Conservation (phyloP, 2,797 vertebrate genomes). For the Gambusia yucatana region DNA sequence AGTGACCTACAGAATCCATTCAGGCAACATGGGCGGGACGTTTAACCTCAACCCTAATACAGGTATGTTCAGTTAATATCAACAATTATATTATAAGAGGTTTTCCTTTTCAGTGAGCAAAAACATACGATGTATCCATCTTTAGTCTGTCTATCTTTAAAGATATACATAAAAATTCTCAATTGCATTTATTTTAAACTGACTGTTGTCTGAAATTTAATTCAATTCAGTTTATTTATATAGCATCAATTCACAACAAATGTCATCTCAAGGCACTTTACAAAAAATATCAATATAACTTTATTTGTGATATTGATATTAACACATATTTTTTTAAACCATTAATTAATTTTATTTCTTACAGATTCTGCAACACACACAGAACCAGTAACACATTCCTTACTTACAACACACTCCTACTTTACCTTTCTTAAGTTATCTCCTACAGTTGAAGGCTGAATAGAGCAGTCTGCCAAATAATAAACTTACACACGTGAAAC, state of each 20-base stretch:
- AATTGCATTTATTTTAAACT: not conserved
- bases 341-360: not conserved
- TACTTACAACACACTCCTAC: conserved; percentile 58
- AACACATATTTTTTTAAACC: not conserved
- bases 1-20: conserved; percentile 88
- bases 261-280: no score
- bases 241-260: no score
- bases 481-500: conserved; percentile 40
- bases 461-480: conserved; percentile 65
- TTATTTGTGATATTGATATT: not conserved
- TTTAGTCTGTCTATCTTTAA: not conserved
- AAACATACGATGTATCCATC: not conserved
- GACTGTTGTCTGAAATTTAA: not conserved
- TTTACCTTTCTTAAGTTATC: conserved; percentile 72
- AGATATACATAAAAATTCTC: not conserved
- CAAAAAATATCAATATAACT: no score
- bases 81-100: not conserved
- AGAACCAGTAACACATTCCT: conserved; percentile 49
- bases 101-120: not conserved
- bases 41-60: conserved; percentile 91
- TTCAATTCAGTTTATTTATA: no score
- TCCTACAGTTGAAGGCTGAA: conserved; percentile 65
- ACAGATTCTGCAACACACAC: conserved; percentile 31
- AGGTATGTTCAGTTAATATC: conserved; percentile 78
- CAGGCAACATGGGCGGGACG: conserved; percentile 85